Conservation (phyloP, 2,888 invertebrate genomes). For the Napeogenes inachia region DNA sequence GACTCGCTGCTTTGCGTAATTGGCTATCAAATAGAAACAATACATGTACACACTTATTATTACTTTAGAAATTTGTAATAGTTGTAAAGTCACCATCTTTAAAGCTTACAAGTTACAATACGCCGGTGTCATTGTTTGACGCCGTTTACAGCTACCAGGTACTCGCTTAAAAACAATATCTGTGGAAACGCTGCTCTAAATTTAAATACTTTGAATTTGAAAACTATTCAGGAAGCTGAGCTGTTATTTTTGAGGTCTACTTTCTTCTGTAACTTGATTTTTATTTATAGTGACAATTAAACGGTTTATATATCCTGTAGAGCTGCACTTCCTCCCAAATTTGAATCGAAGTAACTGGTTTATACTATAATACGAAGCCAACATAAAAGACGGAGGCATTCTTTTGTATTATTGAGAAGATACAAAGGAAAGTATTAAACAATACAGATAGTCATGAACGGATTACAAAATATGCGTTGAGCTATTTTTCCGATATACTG, state of each 20-base stretch:
- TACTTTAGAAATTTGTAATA: too few relatives aligned
- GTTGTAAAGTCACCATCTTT: neutral
- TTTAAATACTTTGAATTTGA: conserved; percentile 9
- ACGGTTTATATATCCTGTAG: neutral
- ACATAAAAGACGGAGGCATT: conserved; percentile 9
- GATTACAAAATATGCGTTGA: conserved; percentile 12
- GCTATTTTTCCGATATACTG: conserved; percentile 39
- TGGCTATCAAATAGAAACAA: conserved; percentile 33
- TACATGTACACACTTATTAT: conserved; percentile 5
- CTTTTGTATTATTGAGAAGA: neutral
- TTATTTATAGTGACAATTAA: neutral
- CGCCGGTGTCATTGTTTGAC: conserved; percentile 10
- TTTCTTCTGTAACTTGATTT: neutral
- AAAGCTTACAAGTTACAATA: neutral
- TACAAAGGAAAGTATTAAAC: conserved; percentile 21
- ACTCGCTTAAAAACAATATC: conserved; percentile 18
- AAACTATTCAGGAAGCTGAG: neutral
- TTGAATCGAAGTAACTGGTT: conserved; percentile 1
- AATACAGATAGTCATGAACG: conserved; percentile 20
- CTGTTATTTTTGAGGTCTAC: neutral
- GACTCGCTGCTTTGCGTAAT: conserved; percentile 40
- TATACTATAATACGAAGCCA: neutral
- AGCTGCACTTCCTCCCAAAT: neutral
- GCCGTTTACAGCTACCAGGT: conserved; percentile 22
- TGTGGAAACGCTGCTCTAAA: conserved; percentile 23